Evolutionary conservation across 2,113 vertebrate species (phyloP), one percentile per base, ranked within the genome.

Genomic region (Ailuropoda melanoleuca): DNA sequence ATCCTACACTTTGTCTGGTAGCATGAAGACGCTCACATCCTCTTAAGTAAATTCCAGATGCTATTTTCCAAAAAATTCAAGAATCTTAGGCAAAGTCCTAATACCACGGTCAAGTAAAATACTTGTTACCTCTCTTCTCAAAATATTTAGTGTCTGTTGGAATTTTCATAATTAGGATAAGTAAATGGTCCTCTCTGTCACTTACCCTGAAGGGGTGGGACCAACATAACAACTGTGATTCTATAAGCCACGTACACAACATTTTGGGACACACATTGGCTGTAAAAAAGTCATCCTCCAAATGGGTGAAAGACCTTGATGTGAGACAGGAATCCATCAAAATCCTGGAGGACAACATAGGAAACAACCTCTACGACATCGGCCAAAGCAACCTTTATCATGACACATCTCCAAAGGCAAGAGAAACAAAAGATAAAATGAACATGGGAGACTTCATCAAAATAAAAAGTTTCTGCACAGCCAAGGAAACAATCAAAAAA

Each of bases 21-120:
- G 11, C 23, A 34, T 19, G 34, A 81, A 86, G 37, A 58, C 83
- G 34, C 26, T 87, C 24, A 12, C 78, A 68, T 56, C 13, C 39
- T 77, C 13, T 88, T 86, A 58, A 8, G 58, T 87, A 83, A 84
- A 97, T 74, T 93, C 53, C 34, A 66, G 37, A 74, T 88, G 46
- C 29, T 24, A 12, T 70, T 95, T 96, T 93, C 82, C 46, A 86
- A 74, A 90, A 95, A 53, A 39, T 6, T 55, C 2, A 81, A 96
- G 68, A 90, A 62, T 48, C 53, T 90, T 77, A n/a, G 31, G 18
- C 37, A 87, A 97, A 78, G 43, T 39, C 14, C 21, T 84, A 88
- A 85, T n/a, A 70, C 53, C 53, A 78, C 13, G 83, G 34, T 56
- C 37, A 60, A 60, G 34, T 39, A 78, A 90, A 93, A 64, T 62